phyloP scores from a whole-genome alignment of 1,140 invertebrate genomes.

The Hylaeus anthracinus region DNA sequence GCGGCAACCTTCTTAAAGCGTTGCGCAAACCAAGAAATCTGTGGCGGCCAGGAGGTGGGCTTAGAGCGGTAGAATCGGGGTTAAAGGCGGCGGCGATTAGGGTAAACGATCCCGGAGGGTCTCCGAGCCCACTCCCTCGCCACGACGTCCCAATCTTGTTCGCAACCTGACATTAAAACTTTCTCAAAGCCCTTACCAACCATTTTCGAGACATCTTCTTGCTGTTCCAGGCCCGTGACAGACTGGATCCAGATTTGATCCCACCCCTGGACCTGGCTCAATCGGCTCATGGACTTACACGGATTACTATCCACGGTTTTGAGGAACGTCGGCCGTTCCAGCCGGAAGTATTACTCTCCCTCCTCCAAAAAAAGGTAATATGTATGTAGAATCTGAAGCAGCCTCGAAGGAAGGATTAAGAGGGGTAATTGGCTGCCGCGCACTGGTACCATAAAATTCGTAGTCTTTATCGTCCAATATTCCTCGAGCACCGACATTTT shows the following conservation, averaged over 20 bases:
- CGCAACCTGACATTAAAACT: slow-evolving; percentile 69
- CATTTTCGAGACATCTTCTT: slow-evolving; percentile 23
- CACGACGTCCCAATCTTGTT: slow-evolving; percentile 63
- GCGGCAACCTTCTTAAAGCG: slow-evolving; percentile 15
- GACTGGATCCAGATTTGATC: slow-evolving; percentile 41
- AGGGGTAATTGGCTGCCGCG: background rate
- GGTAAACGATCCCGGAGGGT: slow-evolving; percentile 66
- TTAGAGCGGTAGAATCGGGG: slow-evolving; percentile 28
- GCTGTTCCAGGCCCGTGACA: slow-evolving; percentile 1
- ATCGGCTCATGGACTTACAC: slow-evolving; percentile 17
- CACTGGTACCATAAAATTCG: no score
- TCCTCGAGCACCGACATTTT: no score
- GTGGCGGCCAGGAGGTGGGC: background rate
- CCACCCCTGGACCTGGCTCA: background rate
- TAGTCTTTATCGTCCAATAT: no score
- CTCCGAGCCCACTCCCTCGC: slow-evolving; percentile 24
- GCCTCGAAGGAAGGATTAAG: background rate
- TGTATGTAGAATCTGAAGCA: background rate
- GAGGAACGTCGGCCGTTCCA: background rate
- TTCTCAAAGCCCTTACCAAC: slow-evolving; percentile 29
- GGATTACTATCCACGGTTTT: slow-evolving; percentile 44
- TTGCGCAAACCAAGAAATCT: slow-evolving; percentile 46
- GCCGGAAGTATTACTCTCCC: background rate
- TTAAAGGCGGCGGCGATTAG: slow-evolving; percentile 64
- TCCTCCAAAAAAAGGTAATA: background rate